These are phyloP conservation scores for Prunella strophiata DNA, from an alignment of 2,797 vertebrate species.

Conservation along the genomic window DNA sequence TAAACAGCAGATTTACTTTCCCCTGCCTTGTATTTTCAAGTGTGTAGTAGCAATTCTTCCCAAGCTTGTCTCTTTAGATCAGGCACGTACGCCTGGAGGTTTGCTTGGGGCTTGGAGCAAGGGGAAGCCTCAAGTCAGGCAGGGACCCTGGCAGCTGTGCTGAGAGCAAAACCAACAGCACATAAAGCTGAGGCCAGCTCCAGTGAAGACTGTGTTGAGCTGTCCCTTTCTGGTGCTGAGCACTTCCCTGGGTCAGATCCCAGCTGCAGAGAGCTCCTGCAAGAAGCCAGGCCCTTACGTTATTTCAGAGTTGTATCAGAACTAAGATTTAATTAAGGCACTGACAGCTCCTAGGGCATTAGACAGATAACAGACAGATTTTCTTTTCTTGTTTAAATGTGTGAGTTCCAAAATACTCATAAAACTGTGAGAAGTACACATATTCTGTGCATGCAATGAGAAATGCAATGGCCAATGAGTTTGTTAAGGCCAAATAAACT, in stretches of 20 bases:
- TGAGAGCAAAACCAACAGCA: not conserved
- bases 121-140: not conserved
- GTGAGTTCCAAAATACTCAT: not conserved
- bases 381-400: not conserved
- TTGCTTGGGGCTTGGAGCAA: not conserved
- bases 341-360: not conserved
- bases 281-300: fast-evolving
- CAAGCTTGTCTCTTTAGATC: not conserved
- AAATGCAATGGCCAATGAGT: not conserved
- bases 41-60: not conserved
- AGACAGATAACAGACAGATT: not conserved
- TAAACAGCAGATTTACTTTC: constrained; percentile 6
- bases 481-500: not conserved
- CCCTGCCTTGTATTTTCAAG: not conserved
- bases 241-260: not conserved
- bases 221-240: not conserved
- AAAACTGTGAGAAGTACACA: not conserved
- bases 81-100: not conserved
- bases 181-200: not conserved
- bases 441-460: not conserved
- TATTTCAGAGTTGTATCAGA: not conserved
- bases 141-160: not conserved
- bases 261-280: not conserved
- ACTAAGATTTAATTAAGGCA: not conserved
- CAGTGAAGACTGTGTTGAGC: not conserved